Base-by-base conservation (phyloP, 2,113 vertebrate species). In the Cynopterus brachyotis region DNA sequence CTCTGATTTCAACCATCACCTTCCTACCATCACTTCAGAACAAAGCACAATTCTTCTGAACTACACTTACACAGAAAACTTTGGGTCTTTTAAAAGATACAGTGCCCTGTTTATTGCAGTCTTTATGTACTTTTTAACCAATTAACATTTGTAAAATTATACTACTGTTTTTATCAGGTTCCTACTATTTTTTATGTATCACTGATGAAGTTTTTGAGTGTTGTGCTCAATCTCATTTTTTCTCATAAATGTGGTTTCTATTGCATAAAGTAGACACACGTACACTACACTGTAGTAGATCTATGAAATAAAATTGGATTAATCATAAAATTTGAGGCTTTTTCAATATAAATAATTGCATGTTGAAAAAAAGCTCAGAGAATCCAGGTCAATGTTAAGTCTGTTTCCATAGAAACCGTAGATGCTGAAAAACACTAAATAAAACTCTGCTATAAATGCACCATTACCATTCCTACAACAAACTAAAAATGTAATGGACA, bases 351-450 rank as follows among this genome's bases (percentile, higher is more conserved):
- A 92, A 88, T 84, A 96, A 90, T 24, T 75, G 40, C 62, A 89
- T 37, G 0, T 50, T 90, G 37, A 72, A 79, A 64, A 86, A 96
- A 95, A 82, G 10, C 60, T 64, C 94, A 95, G 62, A 91, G 59
- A 89, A 96, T 96, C 12, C 20, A 0, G 83, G 80, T 96, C 79
- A 92, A 57, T 86, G 47, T 86, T 89, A 96, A 93, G 73, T 97
- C 30, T 75, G 88, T 96, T 94, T 91, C 92, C 94, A 96, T 35
- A 96, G 97, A 97, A 97, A 97, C 89, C 57, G 47, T 0, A 97
- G 76, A 97, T 9, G 50, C 81, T 95, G 82, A 96, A 92, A 95
- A 94, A 76, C 22, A 91, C 24, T 57, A 35, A 89, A 95, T 45
- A 97, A 97, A 95, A 88, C 35, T 73, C 5, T 75, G 37, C 40